phyloP scores from a whole-genome alignment of 2,797 vertebrate genomes.

The Silurus lanzhouensis region DNA sequence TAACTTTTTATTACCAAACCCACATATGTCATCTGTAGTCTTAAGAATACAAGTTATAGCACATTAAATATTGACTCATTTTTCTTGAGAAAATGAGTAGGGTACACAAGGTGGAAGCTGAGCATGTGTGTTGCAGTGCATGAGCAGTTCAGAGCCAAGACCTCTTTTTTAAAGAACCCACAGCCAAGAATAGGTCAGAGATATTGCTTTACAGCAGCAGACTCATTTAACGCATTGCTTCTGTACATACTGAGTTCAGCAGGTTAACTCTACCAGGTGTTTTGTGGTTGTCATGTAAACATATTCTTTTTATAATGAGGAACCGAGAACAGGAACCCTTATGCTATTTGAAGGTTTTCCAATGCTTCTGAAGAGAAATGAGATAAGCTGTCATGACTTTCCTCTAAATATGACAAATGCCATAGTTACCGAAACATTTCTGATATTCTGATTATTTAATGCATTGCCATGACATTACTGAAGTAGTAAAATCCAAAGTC shows the following conservation, averaged over 20 bases:
- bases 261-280: slow-evolving; percentile 19
- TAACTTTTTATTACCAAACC: neutral
- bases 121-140: neutral
- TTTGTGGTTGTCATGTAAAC: slow-evolving; percentile 26
- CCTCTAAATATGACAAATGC: neutral
- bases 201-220: neutral
- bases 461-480: neutral
- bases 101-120: neutral
- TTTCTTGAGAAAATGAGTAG: neutral
- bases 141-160: neutral
- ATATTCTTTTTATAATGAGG: slow-evolving; percentile 32
- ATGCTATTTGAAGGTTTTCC: neutral
- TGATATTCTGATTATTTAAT: neutral
- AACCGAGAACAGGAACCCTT: slow-evolving; percentile 28
- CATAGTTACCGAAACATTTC: slow-evolving; percentile 10
- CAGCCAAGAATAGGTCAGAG: neutral
- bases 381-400: neutral
- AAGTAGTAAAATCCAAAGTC: neutral
- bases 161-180: neutral
- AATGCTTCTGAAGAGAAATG: neutral
- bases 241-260: neutral
- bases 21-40: neutral
- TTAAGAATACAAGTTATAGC: neutral
- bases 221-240: neutral
- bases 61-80: neutral